Percentiles rank a stretch among this genome's conserved stretches.
phyloP scores from a whole-genome alignment of 2,888 invertebrate species.

The Alloplasta piceator region DNA sequence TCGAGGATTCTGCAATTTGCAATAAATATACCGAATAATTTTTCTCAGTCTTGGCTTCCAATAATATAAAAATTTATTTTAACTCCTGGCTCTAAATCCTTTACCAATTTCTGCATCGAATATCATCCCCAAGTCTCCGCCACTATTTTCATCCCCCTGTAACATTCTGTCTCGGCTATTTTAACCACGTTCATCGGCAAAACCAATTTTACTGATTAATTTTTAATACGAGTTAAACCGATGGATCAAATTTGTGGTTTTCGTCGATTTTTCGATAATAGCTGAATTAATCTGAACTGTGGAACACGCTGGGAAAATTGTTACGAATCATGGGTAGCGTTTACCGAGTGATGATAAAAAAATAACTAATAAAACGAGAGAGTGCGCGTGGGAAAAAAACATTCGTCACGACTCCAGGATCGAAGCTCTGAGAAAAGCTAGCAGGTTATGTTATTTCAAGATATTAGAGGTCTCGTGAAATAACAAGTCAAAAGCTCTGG shows the following conservation, averaged over 20 bases:
- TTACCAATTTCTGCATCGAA: too few relatives aligned
- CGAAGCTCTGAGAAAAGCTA: conserved; percentile 14
- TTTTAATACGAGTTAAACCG: too few relatives aligned
- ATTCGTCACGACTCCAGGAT: conserved; percentile 6
- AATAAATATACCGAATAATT: too few relatives aligned
- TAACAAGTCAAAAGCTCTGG: conserved; percentile 39
- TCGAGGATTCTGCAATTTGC: too few relatives aligned
- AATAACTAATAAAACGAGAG: neutral
- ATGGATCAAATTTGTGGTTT: too few relatives aligned
- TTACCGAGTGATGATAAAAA: neutral
- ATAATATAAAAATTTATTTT: too few relatives aligned
- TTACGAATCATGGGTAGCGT: neutral
- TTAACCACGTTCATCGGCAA: neutral
- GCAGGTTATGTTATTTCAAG: conserved; percentile 49
- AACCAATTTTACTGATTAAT: neutral
- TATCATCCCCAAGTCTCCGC: too few relatives aligned
- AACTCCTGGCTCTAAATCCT: too few relatives aligned
- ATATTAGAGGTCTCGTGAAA: conserved; percentile 56
- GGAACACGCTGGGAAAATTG: neutral
- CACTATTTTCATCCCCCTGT: neutral
- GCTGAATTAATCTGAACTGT: neutral
- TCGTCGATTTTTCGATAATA: neutral
- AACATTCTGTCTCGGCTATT: neutral
- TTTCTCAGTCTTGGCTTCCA: too few relatives aligned
- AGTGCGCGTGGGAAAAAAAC: conserved; percentile 17